Base-by-base conservation (phyloP, 2,113 vertebrate species). In the Polypterus senegalus region DNA sequence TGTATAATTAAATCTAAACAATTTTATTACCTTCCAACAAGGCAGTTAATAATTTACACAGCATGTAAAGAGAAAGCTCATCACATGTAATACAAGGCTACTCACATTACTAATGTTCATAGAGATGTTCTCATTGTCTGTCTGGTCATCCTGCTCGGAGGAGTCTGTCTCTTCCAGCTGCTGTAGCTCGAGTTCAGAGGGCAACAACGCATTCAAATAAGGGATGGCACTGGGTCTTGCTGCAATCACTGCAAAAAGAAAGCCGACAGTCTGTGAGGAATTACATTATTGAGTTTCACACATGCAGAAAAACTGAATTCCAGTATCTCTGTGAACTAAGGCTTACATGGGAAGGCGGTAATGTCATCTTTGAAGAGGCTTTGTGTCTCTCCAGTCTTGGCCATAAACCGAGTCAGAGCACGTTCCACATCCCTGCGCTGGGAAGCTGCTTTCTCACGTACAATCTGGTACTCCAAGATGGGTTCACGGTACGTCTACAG, bases 341-440 rank as follows among this genome's bases (percentile, higher is more conserved):
- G 7, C 2, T 91, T 71, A 98, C 96, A 3, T 57, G 96, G 96
- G 75, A 97, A 99, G 0, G 93, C 87, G 66, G 89, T 93, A 72
- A 97, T 73, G 4, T 99, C 96, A 3, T 97, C 92, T 71, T 94
- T 97, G 79, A 99, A 99, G 45, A 99, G 91, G 62, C 91, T 97
- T 75, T 99, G 89, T 0, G 96, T 99, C 71, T 97, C 92, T 46
- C 96, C 94, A 0, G 96, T 99, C 76, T 99, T 99, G 64, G 96
- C 96, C 93, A 99, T 98, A 74, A 99, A 99, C 2, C 96, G 90
- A 0, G 96, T 99, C 46, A 99, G 91, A 0, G 96, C 96, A 46
- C 96, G 86, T 10, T 99, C 96, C 57, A 99, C 96, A 0, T 99
- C 94, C 1, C 96, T 79, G 55, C 92, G 84, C 63, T 99, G 96